Conservation (phyloP, 2,797 vertebrate genomes). For the Gobionotothen gibberifrons region DNA sequence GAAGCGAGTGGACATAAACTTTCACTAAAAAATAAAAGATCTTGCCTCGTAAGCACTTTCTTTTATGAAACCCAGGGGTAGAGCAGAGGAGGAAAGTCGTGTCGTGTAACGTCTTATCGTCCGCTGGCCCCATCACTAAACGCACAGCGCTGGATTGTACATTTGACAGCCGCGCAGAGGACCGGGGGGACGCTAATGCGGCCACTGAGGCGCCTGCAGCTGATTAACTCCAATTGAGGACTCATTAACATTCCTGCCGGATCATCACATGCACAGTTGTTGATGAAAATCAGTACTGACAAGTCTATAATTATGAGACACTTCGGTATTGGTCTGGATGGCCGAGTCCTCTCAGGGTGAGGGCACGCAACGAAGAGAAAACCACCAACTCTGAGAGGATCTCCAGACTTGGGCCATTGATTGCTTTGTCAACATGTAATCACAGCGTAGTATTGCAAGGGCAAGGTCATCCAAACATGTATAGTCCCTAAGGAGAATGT, state of each 20-base stretch:
- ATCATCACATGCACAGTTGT: conserved; percentile 74
- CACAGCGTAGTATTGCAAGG: conserved; percentile 17
- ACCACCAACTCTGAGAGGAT: conserved; percentile 29
- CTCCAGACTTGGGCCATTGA: conserved; percentile 50
- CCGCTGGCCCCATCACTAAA: conserved; percentile 24
- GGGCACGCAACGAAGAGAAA: conserved; percentile 15
- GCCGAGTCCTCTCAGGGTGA: conserved; percentile 59
- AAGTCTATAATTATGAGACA: conserved; percentile 77
- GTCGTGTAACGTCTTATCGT: conserved; percentile 18
- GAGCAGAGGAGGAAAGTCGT: conserved; percentile 19
- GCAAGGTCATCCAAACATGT: conserved; percentile 47
- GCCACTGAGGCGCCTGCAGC: conserved; percentile 46
- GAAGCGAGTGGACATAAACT: conserved; percentile 67
- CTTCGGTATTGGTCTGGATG: conserved; percentile 69
- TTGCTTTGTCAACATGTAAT: conserved; percentile 72
- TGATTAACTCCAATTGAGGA: conserved; percentile 76
- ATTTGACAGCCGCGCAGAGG: conserved; percentile 40
- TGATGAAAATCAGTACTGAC: conserved; percentile 81
- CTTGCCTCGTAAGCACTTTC: conserved; percentile 60
- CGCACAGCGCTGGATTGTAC: not conserved
- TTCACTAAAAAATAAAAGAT: conserved; percentile 63
- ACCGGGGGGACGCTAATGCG: conserved; percentile 34
- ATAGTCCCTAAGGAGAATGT: conserved; percentile 41
- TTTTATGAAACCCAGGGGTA: conserved; percentile 57
- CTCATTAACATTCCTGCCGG: conserved; percentile 75